Evolutionary conservation across 2,797 vertebrate genomes (phyloP), one percentile per base, ranked within the genome.

Genomic region (Coccyzus lansbergi): DNA sequence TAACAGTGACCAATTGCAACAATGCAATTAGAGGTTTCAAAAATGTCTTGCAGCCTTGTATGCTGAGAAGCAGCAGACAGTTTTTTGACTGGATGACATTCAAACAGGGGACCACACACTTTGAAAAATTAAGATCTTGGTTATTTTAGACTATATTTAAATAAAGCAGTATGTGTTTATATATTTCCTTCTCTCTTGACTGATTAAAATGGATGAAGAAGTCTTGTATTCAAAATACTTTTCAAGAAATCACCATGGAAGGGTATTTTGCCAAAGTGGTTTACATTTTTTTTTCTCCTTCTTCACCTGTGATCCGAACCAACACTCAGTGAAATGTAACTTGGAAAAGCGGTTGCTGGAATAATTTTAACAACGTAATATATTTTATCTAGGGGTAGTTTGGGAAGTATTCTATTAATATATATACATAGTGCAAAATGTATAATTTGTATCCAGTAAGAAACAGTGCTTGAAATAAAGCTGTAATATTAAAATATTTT

Each of bases 401-500:
- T 91, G 88, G 62, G 83, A 96, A 92, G 34, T 88, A 65, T 93
- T 95, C 59, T 70, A 62, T 89, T 94, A 52, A 79, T 92, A 75
- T 89, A 68, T 59, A n/a, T 62, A 83, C 65, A 4, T 87, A 91
- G 34, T 87, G 52, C 58, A 71, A 94, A 97, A 85, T 91, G 79
- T 90, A 52, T 90, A 92, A 96, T 96, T 84, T 95, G 75, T 95
- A 95, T 92, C 62, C 81, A 79, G 84, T 62, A 83, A 96, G 91
- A 97, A 96, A 63, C 52, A 90, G 85, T 96, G 78, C 88, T 97
- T 97, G 90, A 97, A 97, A 97, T 97, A 97, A 97, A 97, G 62
- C 74, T 94, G 36, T 95, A 95, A 64, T 96, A 95, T 78, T 92
- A 95, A 96, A 97, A 80, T 82, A 91, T 40, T 94, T 93, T 92